A percentile compares a stretch with the other conserved stretches of the same genome.
Evolutionary conservation across 2,113 vertebrate species (phyloP).

Genomic region (Pseudorectes ferrugineus): DNA sequence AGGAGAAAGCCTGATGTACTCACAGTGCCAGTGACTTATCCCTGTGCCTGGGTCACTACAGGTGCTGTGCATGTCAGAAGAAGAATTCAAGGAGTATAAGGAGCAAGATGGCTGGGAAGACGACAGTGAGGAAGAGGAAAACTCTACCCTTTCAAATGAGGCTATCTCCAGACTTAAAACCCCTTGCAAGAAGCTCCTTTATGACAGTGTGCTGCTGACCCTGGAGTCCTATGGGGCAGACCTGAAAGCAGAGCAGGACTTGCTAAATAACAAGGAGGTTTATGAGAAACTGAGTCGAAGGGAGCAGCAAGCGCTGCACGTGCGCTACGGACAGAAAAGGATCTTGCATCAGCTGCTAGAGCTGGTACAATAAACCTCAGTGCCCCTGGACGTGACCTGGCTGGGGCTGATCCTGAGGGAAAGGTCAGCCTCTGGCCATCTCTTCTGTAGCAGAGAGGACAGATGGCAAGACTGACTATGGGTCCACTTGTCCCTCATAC

Average conservation of each 20-base stretch:
- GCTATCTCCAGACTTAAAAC: conserved; percentile 72
- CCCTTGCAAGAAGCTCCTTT: conserved; percentile 79
- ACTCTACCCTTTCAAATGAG: conserved; percentile 69
- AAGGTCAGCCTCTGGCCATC: neutral
- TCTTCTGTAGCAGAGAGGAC: neutral
- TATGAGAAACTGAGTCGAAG: conserved; percentile 69
- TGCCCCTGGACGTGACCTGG: neutral
- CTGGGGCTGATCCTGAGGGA: neutral
- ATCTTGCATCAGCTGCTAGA: conserved; percentile 81
- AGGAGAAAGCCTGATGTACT: neutral
- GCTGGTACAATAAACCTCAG: conserved; percentile 40
- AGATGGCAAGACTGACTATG: neutral
- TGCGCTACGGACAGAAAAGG: conserved; percentile 86
- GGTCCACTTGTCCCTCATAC: neutral
- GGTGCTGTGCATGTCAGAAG: conserved; percentile 86
- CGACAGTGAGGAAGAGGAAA: conserved; percentile 66
- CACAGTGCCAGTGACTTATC: neutral
- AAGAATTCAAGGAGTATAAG: conserved; percentile 83
- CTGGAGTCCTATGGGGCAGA: conserved; percentile 71
- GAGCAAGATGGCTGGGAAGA: conserved; percentile 83
- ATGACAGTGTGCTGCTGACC: conserved; percentile 72
- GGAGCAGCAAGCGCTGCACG: conserved; percentile 83
- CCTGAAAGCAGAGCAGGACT: conserved; percentile 67
- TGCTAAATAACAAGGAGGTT: conserved; percentile 66
- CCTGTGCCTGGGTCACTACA: conserved; percentile 37